Conservation (phyloP, 2,888 invertebrate species). For the Digitonthophagus gazella region DNA sequence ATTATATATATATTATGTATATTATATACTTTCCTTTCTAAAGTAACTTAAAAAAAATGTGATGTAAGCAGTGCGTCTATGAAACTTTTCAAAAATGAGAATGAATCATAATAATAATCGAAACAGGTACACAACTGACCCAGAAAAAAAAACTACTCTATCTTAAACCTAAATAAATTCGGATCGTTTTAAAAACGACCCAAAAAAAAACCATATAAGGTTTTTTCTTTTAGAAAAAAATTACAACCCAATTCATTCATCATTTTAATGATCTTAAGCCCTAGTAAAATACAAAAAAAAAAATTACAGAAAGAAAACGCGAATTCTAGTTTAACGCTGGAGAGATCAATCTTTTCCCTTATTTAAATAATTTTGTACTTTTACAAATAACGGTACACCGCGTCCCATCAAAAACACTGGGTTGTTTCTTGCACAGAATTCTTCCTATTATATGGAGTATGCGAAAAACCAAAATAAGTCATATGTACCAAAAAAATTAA, state of each 20-base stretch:
- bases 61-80: constrained; percentile 33
- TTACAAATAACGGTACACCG: constrained; percentile 32
- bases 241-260: constrained; percentile 27
- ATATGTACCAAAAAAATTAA: constrained; percentile 1
- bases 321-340: constrained; percentile 44
- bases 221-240: too few species aligned
- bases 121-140: constrained; percentile 29
- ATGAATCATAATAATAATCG: neutral
- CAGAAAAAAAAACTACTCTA: constrained; percentile 23
- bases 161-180: constrained; percentile 30
- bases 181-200: constrained; percentile 30
- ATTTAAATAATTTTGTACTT: constrained; percentile 50
- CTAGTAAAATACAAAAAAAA: constrained; percentile 40
- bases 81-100: neutral
- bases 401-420: constrained; percentile 25
- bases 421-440: constrained; percentile 18
- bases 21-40: constrained; percentile 19
- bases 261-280: constrained; percentile 34
- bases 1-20: neutral
- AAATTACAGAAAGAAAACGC: neutral
- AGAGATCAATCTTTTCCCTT: constrained; percentile 48
- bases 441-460: neutral
- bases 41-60: constrained; percentile 30
- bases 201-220: too few species aligned
- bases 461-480: constrained; percentile 8